Evolutionary conservation across 1,140 invertebrate genomes (phyloP).

Genomic region (Halictus rubicundus): DNA sequence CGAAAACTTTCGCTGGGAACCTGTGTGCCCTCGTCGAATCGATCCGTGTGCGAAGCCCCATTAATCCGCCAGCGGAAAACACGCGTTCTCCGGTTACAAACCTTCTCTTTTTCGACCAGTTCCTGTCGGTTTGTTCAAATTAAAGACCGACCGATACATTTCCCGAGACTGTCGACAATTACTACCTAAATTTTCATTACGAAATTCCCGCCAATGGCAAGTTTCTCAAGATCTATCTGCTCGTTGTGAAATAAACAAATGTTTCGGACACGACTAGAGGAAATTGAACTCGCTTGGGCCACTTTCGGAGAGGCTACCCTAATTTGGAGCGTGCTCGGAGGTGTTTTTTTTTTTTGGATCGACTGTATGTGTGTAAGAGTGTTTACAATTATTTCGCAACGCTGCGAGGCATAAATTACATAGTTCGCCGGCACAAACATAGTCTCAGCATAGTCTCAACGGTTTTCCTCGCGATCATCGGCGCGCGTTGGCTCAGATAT

Average conservation of each 20-base stretch:
- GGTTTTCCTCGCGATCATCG: slow-evolving; percentile 31
- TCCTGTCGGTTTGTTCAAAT: neutral
- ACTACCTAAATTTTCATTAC: no score
- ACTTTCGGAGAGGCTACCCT: no score
- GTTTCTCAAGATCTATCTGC: no score
- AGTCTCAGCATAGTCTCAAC: neutral
- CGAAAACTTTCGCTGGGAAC: neutral
- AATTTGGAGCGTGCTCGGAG: no score
- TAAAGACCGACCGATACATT: neutral
- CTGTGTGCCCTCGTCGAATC: neutral
- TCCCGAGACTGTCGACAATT: neutral
- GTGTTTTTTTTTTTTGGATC: no score
- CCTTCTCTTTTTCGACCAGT: neutral
- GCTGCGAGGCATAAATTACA: neutral
- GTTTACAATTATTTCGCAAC: slow-evolving; percentile 32
- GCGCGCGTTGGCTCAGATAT: slow-evolving; percentile 52
- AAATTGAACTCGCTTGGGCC: no score
- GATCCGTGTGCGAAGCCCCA: neutral
- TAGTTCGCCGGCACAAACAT: no score
- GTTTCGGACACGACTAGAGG: no score
- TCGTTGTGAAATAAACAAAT: no score
- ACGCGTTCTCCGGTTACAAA: neutral
- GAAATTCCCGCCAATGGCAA: no score
- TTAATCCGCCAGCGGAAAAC: neutral
- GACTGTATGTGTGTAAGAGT: no score